These are phyloP conservation scores for Euplagia quadripunctaria DNA, from an alignment of 2,888 invertebrate species.

Conservation along the genomic window DNA sequence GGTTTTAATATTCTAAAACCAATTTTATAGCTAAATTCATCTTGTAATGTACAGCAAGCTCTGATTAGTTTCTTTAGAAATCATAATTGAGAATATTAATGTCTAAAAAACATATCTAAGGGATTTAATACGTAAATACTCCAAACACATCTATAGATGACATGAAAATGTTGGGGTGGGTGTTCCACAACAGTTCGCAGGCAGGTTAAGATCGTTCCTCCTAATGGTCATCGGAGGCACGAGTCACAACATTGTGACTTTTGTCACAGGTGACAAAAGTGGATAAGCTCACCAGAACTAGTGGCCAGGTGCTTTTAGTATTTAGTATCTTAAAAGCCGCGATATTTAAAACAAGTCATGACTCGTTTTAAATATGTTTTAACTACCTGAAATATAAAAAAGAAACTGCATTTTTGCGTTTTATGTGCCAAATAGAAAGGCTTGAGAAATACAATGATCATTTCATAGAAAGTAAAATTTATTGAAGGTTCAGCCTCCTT, in stretches of 20 bases:
- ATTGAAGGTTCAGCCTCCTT: constrained; percentile 58
- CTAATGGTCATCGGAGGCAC: background rate
- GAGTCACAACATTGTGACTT: background rate
- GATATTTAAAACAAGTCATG: background rate
- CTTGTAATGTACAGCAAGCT: constrained; percentile 31
- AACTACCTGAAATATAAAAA: constrained; percentile 4
- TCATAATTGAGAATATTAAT: background rate
- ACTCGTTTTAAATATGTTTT: background rate
- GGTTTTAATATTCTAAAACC: constrained; percentile 16
- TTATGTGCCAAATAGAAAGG: constrained; percentile 33
- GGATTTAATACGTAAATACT: no score
- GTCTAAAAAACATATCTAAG: no score
- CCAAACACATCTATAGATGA: background rate
- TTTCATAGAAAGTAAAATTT: constrained; percentile 75
- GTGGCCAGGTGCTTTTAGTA: background rate
- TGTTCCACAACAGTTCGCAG: background rate
- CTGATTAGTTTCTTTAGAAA: constrained; percentile 30
- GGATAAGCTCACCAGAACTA: background rate
- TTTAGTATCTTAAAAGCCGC: background rate
- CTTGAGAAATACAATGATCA: constrained; percentile 43
- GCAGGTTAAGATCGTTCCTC: background rate
- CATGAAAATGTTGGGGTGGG: background rate
- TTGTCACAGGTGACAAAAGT: background rate
- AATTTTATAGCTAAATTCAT: constrained; percentile 20
- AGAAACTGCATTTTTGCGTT: constrained; percentile 44